Evolutionary conservation across 2,888 invertebrate species (phyloP).

Genomic region (Xestia rhomboidea): DNA sequence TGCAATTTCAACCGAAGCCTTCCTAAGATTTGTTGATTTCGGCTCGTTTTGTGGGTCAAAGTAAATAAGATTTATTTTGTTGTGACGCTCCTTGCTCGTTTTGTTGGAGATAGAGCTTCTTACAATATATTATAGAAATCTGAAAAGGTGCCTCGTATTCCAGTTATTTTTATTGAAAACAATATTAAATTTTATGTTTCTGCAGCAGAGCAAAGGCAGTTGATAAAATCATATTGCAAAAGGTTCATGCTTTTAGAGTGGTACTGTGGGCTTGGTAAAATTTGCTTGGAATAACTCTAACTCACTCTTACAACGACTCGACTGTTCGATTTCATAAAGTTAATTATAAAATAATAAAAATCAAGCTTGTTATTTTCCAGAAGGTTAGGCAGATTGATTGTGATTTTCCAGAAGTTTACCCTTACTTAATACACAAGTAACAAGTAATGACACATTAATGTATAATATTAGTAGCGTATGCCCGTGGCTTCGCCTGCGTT

Average conservation of each 20-base stretch:
- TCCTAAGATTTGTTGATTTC: slow-evolving; percentile 56
- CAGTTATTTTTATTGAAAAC: slow-evolving; percentile 1
- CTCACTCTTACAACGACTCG: no score
- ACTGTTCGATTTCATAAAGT: background rate
- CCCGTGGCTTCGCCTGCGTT: no score
- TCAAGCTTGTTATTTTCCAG: no score
- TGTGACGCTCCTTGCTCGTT: slow-evolving; percentile 24
- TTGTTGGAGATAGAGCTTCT: background rate
- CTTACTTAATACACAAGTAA: no score
- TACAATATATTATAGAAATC: slow-evolving; percentile 5
- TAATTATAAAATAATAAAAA: background rate
- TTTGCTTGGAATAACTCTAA: no score
- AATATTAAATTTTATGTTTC: slow-evolving; percentile 1
- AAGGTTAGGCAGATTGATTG: no score
- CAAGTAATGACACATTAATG: no score
- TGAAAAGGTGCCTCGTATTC: background rate
- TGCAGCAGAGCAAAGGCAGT: background rate
- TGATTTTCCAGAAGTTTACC: no score
- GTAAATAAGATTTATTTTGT: slow-evolving; percentile 51
- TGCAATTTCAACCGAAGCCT: slow-evolving; percentile 60
- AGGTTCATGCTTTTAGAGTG: background rate
- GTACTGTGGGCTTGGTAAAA: background rate
- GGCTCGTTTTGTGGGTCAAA: slow-evolving; percentile 42
- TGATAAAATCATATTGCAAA: background rate
- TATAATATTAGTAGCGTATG: no score